These are phyloP conservation scores for Glaucomys volans DNA, from an alignment of 2,113 vertebrate genomes.

Conservation along the genomic window DNA sequence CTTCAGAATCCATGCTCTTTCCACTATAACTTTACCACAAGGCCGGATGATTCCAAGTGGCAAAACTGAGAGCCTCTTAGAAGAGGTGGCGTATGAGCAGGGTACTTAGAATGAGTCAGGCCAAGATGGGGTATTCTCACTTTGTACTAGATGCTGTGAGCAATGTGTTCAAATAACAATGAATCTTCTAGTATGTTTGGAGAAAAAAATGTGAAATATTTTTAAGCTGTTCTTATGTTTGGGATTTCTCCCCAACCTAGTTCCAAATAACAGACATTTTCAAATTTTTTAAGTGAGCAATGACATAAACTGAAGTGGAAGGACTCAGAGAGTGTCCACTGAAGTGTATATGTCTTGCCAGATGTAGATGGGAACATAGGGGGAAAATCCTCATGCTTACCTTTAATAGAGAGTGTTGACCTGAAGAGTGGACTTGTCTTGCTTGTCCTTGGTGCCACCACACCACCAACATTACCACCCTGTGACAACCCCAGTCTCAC, in stretches of 20 bases:
- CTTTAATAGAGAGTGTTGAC: not conserved
- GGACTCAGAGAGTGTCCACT: not conserved
- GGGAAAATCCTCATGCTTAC: not conserved
- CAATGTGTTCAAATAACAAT: not conserved
- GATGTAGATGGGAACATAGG: fast-evolving
- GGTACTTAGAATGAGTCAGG: not conserved
- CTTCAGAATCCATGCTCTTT: not conserved
- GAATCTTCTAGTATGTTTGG: not conserved
- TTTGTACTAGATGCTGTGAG: not conserved
- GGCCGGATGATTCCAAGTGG: not conserved
- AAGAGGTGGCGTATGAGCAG: not conserved
- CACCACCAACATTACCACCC: not conserved
- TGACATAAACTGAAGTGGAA: not conserved
- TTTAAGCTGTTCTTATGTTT: not conserved
- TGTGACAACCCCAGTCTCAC: not conserved
- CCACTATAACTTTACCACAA: not conserved
- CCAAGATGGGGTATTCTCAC: not conserved
- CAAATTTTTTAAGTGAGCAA: not conserved
- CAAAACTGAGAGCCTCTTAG: not conserved
- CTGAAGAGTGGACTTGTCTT: not conserved
- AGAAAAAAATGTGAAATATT: not conserved
- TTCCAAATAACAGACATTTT: not conserved
- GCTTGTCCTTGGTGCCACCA: not conserved
- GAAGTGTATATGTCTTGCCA: not conserved
- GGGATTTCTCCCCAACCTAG: not conserved